phyloP scores from a whole-genome alignment of 2,888 invertebrate genomes.

The Oeneis ivallda region DNA sequence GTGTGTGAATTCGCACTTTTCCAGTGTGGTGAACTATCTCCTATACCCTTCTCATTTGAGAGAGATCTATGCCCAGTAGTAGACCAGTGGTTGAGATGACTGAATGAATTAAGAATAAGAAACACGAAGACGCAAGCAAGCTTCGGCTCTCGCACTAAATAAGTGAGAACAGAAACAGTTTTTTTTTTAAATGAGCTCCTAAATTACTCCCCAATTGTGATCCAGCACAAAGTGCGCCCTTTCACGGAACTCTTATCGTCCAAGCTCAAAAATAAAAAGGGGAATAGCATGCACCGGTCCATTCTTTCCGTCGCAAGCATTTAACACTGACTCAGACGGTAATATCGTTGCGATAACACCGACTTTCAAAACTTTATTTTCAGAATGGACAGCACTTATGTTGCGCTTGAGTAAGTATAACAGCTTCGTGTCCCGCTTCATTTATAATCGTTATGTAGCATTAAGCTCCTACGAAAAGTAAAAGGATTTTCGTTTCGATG shows the following conservation, averaged over 20 bases:
- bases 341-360: slow-evolving; percentile 43
- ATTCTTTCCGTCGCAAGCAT: slow-evolving; percentile 42
- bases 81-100: too few species aligned
- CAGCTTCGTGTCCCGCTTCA: slow-evolving; percentile 30
- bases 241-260: slow-evolving; percentile 32
- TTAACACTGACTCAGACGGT: slow-evolving; percentile 43
- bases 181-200: slow-evolving; percentile 14
- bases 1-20: too few species aligned
- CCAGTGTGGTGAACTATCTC: too few species aligned
- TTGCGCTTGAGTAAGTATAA: slow-evolving; percentile 40
- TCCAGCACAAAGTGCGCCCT: slow-evolving; percentile 25
- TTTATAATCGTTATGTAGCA: slow-evolving; percentile 17
- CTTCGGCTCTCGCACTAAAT: too few species aligned
- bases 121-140: too few species aligned
- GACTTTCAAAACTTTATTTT: slow-evolving; percentile 43
- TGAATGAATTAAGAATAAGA: too few species aligned
- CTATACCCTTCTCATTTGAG: too few species aligned
- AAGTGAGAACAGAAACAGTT: not conserved
- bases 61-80: too few species aligned
- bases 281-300: slow-evolving; percentile 35
- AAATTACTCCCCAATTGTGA: slow-evolving; percentile 19
- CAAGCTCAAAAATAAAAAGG: slow-evolving; percentile 33
- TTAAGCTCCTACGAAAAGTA: slow-evolving; percentile 5
- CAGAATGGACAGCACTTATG: slow-evolving; percentile 42
- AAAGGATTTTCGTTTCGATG: not conserved